Evolutionary conservation across 2,888 invertebrate species (phyloP).

Genomic region (Drosophila affinis): DNA sequence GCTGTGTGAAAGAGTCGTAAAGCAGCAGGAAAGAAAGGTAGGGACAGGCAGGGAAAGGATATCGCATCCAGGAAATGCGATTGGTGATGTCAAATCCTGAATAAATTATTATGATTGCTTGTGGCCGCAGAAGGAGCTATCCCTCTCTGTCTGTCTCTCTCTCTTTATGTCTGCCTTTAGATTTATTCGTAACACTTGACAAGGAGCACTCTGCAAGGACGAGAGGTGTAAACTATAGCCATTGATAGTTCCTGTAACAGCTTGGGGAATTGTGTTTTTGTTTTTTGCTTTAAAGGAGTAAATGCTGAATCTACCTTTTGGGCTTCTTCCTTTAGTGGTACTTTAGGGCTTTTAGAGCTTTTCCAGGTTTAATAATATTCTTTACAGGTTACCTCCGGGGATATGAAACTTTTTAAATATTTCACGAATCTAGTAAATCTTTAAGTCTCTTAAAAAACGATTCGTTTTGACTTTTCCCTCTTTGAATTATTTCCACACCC

Average conservation of each 20-base stretch:
- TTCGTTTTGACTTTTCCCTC: neutral
- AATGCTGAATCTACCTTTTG: neutral
- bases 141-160: neutral
- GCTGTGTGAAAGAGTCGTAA: neutral
- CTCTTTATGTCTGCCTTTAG: neutral
- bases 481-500: neutral
- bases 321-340: neutral
- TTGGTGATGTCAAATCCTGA: constrained; percentile 6
- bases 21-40: neutral
- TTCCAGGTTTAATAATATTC: neutral
- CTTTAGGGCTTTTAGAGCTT: neutral
- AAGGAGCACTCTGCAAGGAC: neutral
- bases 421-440: too few species aligned
- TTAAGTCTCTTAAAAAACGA: too few species aligned
- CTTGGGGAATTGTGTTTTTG: neutral
- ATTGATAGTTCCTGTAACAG: neutral
- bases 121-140: neutral
- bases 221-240: neutral
- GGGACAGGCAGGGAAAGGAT: neutral
- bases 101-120: constrained; percentile 9
- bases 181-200: neutral
- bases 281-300: neutral
- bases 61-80: neutral
- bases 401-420: too few species aligned
- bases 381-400: neutral